These are phyloP conservation scores for Carettochelys insculpta DNA, from an alignment of 2,113 vertebrate genomes.

Conservation along the genomic window DNA sequence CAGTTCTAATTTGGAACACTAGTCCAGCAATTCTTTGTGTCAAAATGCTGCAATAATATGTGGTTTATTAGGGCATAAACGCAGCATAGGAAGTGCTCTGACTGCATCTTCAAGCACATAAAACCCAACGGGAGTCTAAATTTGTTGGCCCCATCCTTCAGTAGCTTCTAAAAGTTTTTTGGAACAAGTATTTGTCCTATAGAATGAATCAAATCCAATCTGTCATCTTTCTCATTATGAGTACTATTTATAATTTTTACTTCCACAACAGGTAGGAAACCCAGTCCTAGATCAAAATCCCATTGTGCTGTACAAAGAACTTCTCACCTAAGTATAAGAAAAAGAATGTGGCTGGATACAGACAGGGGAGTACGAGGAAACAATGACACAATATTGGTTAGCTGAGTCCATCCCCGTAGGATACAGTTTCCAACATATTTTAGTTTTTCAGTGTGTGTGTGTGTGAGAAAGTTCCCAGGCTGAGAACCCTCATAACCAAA, in stretches of 20 bases:
- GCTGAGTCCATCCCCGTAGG: neutral
- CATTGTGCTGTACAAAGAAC: neutral
- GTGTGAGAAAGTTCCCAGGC: neutral
- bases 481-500: neutral
- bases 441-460: neutral
- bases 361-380: neutral
- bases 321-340: neutral
- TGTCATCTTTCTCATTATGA: neutral
- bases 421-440: neutral
- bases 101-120: neutral
- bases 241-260: neutral
- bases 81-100: conserved; percentile 9
- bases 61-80: rapidly evolving
- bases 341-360: neutral
- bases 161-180: neutral
- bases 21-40: neutral
- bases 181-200: neutral
- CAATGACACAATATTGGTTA: neutral
- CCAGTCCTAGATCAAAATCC: neutral
- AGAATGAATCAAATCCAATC: neutral
- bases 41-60: neutral
- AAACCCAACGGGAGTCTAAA: neutral
- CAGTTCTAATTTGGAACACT: conserved; percentile 21
- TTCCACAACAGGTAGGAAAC: neutral
- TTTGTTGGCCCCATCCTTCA: neutral